Percentiles rank a stretch among this genome's conserved stretches.
Conservation (phyloP, 2,113 vertebrate species). For the Pollachius pollachius region DNA sequence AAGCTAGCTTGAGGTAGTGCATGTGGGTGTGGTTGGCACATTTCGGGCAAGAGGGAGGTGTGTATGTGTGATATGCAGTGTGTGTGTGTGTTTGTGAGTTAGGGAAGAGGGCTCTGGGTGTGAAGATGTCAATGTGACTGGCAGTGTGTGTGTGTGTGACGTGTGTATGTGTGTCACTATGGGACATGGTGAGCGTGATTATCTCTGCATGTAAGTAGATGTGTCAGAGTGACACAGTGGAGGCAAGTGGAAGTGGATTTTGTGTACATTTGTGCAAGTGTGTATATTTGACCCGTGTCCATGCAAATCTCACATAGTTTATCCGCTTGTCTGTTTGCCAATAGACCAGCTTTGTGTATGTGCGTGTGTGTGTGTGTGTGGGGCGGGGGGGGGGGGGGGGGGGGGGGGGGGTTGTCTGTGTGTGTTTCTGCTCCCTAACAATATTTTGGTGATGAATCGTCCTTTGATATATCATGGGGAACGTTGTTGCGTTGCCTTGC, state of each 20-base stretch:
- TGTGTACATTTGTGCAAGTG: too few relatives aligned
- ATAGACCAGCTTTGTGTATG: not conserved
- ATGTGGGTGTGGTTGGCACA: too few relatives aligned
- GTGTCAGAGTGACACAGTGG: not conserved
- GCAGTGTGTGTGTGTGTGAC: not conserved
- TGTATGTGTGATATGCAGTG: not conserved
- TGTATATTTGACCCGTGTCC: too few relatives aligned
- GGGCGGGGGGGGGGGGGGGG: not conserved
- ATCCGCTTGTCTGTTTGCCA: too few relatives aligned
- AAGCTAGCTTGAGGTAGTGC: too few relatives aligned
- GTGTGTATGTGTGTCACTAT: not conserved
- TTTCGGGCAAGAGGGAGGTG: not conserved
- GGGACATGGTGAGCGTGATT: not conserved
- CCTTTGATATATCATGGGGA: conserved; percentile 48
- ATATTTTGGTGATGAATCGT: conserved; percentile 69
- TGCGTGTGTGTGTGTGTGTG: not conserved
- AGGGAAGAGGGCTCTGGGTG: not conserved
- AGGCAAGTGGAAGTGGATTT: too few relatives aligned
- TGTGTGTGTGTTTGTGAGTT: conserved; percentile 10
- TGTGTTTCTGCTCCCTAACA: conserved; percentile 42
- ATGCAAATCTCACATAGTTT: too few relatives aligned
- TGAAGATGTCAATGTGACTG: not conserved
- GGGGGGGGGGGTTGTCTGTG: not conserved
- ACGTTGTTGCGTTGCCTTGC: conserved; percentile 29
- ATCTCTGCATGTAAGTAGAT: not conserved